Percentiles rank a stretch among this genome's conserved stretches.
Conservation (phyloP, 2,797 vertebrate species). For the Halcyon badia region DNA sequence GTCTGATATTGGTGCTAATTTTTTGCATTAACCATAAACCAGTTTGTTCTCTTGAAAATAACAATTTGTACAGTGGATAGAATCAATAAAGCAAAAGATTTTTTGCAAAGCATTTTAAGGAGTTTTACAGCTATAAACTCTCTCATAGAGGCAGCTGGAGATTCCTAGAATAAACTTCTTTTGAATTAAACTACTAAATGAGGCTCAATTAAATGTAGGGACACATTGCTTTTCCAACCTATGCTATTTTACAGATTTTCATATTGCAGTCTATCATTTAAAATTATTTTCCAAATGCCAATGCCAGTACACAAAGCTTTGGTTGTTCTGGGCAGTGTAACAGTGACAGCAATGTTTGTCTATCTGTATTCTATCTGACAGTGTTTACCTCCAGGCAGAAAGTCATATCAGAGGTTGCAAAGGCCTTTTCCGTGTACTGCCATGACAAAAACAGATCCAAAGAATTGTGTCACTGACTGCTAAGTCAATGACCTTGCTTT, state of each 20-base stretch:
- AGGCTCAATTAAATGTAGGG: neutral
- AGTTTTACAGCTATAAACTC: neutral
- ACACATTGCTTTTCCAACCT: neutral
- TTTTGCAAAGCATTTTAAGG: neutral
- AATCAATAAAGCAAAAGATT: slow-evolving; percentile 58
- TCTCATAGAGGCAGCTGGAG: neutral
- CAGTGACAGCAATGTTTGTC: fast-evolving
- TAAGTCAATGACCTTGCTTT: fast-evolving
- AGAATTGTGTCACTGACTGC: neutral
- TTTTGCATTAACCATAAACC: slow-evolving; percentile 44
- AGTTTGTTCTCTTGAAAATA: slow-evolving; percentile 59
- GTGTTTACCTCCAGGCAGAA: neutral
- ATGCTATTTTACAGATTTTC: neutral
- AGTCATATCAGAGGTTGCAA: neutral
- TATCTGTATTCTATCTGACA: neutral
- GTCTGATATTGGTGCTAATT: neutral
- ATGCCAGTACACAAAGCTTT: neutral
- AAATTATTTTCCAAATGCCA: neutral
- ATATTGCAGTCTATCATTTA: neutral
- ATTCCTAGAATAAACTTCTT: neutral
- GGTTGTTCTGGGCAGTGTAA: fast-evolving
- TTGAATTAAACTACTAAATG: neutral
- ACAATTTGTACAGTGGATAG: neutral
- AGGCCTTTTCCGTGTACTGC: neutral
- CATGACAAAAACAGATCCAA: neutral